phyloP scores from a whole-genome alignment of 2,113 vertebrate species.

The human (Homo sapiens) region DNA sequence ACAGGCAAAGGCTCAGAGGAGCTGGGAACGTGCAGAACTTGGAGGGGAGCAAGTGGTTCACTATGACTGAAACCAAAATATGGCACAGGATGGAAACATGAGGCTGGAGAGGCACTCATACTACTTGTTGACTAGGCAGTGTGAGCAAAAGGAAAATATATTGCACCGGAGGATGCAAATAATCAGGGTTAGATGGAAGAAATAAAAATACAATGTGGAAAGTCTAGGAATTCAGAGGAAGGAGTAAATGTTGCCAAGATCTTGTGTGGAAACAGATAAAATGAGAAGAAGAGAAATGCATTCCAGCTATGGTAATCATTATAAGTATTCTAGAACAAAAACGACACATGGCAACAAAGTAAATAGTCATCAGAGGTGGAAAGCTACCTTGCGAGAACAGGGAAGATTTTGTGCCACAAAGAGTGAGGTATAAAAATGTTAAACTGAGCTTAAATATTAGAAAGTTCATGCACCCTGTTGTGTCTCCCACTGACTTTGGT shows the following conservation, averaged over 20 bases:
- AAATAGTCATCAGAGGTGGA: not conserved
- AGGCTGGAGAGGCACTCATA: not conserved
- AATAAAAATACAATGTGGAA: not conserved
- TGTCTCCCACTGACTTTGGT: not conserved
- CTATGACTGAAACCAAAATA: not conserved
- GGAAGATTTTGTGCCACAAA: not conserved
- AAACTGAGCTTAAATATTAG: not conserved
- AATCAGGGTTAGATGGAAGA: not conserved
- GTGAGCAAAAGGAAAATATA: not conserved
- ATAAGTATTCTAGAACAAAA: not conserved
- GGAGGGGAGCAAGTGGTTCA: not conserved
- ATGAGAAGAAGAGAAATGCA: not conserved
- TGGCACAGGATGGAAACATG: not conserved
- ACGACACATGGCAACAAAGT: not conserved
- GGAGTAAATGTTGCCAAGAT: not conserved
- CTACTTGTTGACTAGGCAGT: not conserved
- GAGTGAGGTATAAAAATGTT: not conserved
- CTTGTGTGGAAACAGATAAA: not conserved
- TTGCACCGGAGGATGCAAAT: not conserved
- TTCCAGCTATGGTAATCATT: not conserved
- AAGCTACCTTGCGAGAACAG: not conserved
- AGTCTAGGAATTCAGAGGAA: not conserved
- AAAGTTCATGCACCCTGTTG: not conserved
- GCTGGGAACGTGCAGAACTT: rapidly evolving
- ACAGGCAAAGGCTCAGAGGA: not conserved